Evolutionary conservation across 2,888 invertebrate species (phyloP), one percentile per base, ranked within the genome.

Genomic region (Lepetodrilus schrolli): DNA sequence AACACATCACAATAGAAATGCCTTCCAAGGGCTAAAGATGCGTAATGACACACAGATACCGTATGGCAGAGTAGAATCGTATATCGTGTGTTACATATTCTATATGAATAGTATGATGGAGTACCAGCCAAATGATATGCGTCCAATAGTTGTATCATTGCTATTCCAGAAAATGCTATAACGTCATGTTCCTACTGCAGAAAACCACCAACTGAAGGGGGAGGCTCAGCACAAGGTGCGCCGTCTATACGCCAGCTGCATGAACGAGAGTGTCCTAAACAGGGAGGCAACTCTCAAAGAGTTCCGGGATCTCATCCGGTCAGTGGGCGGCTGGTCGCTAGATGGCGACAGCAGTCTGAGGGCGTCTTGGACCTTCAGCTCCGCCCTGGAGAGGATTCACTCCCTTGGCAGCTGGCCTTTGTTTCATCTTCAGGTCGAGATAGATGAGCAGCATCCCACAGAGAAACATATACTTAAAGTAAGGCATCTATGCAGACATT

Each of bases 401-500:
- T 73, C 73, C n/a, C 76, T 82, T 20, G 82, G 82, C 17, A 78
- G 83, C 0, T 86, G 86, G 85, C 86, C 87, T 4, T 72, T 87
- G 8, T 86, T 86, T 70, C 79, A 80, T 17, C 71, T 86, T 8
- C 74, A 75, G 1, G 83, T 86, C 4, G 86, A 86, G 26, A 84
- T 86, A 7, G 86, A 87, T 50, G 87, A 87, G 74, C 70, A 82
- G 68, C 76, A 83, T 34, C 82, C 83, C 1, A 77, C 78, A n/a
- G 74, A 82, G 2, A 75, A 74, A n/a, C 82, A 86, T 73, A 82
- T 87, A 4, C 79, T 86, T 1, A 87, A 86, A 82, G 87, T 86
- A 75, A 37, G 72, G n/a, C n/a, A n/a, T n/a, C n/a, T n/a, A n/a
- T n/a, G n/a, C n/a, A n/a, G n/a, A n/a, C n/a, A n/a, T n/a, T n/a